Base-by-base conservation (phyloP, 2,797 vertebrate species). In the Rhinella marina region DNA sequence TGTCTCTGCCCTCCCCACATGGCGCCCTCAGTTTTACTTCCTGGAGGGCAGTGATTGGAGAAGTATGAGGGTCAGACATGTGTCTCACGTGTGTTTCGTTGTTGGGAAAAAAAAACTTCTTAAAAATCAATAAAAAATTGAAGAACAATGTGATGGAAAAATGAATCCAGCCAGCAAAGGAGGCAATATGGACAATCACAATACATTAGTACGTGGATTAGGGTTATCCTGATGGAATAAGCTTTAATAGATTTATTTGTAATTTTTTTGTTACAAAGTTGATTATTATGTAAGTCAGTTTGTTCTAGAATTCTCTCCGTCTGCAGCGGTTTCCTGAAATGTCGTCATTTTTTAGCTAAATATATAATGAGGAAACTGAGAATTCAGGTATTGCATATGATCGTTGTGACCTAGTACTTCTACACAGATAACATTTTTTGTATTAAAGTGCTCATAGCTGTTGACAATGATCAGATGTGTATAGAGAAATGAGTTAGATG, bases 281-380 rank as follows among this genome's bases (percentile, higher is more conserved):
- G 23, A 52, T 2, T 54, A n/a, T 76, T 76, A 75, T 50, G 73
- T 52, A 76, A 76, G 48, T 48, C 11, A 21, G 1, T 75, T 48
- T 54, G 73, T 50, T 76, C 48, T 41, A 19, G 23, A 10, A 75
- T 52, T 50, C 17, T 50, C n/a, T 73, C 10, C 19, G 10, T 4
- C 32, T 21, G 17, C 9, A 72, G 7, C 70, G 1, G 12, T 54
- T 76, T 76, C 41, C 72, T 76, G 73, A 32, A 25, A 54, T 52
- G 73, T 52, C 73, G 21, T 52, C 21, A 76, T 25, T 76, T 76
- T 76, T 76, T 3, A 11, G 54, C 48, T 76, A 75, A 50, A 52
- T 52, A 76, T 76, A 52, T n/a, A 76, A 76, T 76, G 27, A 25
- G 73, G 48, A 76, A 75, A 21, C 72, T 75, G 32, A 48, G 13